Conservation (phyloP, 2,797 vertebrate genomes). For the Leontopithecus rosalia region DNA sequence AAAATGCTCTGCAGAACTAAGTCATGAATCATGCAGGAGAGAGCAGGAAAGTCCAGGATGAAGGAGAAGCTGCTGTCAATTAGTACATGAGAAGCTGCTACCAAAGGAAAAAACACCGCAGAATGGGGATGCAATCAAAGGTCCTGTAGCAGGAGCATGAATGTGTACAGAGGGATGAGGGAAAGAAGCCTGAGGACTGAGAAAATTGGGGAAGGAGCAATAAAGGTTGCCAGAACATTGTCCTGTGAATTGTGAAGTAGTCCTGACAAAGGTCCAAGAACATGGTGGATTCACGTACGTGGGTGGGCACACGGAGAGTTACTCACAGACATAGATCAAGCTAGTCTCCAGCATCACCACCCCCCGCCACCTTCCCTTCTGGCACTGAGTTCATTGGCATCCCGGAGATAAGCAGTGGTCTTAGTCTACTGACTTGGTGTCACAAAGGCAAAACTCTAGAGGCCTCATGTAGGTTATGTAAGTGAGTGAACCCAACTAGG, state of each 20-base stretch:
- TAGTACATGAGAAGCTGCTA: neutral
- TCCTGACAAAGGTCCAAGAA: neutral
- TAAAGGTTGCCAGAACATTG: neutral
- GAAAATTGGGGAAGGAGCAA: neutral
- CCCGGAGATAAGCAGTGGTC: neutral
- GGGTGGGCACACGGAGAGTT: neutral
- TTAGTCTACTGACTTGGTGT: neutral
- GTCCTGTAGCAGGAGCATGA: neutral
- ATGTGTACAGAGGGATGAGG: neutral
- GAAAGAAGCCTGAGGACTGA: neutral
- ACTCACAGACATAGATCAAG: neutral
- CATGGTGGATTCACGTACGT: rapidly evolving
- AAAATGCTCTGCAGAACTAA: constrained; percentile 15
- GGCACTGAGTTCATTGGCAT: neutral
- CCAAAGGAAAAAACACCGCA: neutral
- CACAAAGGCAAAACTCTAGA: neutral
- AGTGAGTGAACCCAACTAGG: neutral
- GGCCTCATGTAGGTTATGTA: neutral
- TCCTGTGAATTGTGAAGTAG: neutral
- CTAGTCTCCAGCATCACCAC: neutral
- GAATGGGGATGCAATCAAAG: rapidly evolving
- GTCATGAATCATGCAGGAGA: neutral
- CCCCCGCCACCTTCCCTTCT: neutral
- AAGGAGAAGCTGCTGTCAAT: neutral
- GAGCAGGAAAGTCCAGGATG: neutral